These are phyloP conservation scores for Onychorhynchus coronatus DNA, from an alignment of 2,113 vertebrate species.

Conservation along the genomic window DNA sequence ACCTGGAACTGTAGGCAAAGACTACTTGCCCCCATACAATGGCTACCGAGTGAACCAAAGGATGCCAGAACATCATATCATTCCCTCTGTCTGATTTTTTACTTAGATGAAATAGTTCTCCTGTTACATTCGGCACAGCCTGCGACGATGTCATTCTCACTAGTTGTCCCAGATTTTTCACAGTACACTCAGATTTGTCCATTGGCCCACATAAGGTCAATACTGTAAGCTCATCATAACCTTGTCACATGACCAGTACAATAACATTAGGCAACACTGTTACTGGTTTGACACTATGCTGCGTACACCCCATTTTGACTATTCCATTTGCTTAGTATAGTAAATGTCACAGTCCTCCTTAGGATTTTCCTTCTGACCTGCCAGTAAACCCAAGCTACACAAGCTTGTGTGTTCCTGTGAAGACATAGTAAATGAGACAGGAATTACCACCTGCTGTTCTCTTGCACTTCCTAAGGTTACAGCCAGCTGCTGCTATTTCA, in stretches of 20 bases:
- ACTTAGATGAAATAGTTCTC: not conserved
- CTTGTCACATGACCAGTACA: not conserved
- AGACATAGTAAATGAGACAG: constrained; percentile 69
- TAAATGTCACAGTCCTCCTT: not conserved
- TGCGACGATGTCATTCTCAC: not conserved
- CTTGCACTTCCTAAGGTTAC: constrained; percentile 64
- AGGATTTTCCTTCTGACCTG: constrained; percentile 58
- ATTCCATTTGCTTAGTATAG: not conserved
- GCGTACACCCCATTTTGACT: not conserved
- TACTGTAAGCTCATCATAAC: not conserved
- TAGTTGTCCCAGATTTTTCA: not conserved
- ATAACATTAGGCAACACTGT: not conserved
- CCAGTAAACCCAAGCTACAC: constrained; percentile 40
- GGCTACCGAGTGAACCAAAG: not conserved
- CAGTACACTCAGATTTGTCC: not conserved
- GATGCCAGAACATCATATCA: not conserved
- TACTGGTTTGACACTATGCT: not conserved
- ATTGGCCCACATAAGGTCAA: not conserved
- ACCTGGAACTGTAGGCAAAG: not conserved
- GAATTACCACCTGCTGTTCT: constrained; percentile 68
- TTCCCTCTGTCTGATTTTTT: not conserved
- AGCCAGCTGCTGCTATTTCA: constrained; percentile 66
- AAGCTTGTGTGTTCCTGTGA: constrained; percentile 58
- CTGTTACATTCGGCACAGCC: not conserved
- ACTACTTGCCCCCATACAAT: not conserved